These are phyloP conservation scores for Pyrrhia umbra DNA, from an alignment of 2,888 invertebrate species.

Conservation along the genomic window DNA sequence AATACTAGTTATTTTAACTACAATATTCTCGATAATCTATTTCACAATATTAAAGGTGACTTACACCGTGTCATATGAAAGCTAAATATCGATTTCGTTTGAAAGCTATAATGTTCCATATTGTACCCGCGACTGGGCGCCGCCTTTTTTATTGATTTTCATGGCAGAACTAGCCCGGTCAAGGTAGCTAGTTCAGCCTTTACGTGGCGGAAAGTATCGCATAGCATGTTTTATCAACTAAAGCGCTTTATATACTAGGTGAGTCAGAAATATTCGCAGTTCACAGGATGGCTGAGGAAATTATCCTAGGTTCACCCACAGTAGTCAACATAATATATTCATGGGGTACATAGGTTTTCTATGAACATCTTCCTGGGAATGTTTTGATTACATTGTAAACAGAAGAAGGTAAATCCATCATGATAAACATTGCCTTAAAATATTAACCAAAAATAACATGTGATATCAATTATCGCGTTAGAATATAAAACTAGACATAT, in stretches of 20 bases:
- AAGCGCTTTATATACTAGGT: constrained; percentile 40
- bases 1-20: too few relatives aligned
- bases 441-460: constrained; percentile 23
- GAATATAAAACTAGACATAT: neutral
- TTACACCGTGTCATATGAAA: constrained; percentile 15
- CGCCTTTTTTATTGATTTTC: constrained; percentile 65
- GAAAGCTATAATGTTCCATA: constrained; percentile 32
- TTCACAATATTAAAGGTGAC: neutral
- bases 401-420: constrained; percentile 40
- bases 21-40: neutral
- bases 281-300: constrained; percentile 21
- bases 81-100: constrained; percentile 30
- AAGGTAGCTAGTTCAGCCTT: constrained; percentile 52
- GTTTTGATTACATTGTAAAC: constrained; percentile 30
- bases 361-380: constrained; percentile 25
- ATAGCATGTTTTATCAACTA: constrained; percentile 27
- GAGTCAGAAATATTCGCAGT: constrained; percentile 40
- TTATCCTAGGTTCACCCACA: constrained; percentile 48
- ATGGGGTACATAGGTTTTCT: constrained; percentile 39
- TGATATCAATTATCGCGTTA: neutral
- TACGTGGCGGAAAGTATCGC: constrained; percentile 2
- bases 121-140: constrained; percentile 28
- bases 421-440: constrained; percentile 31
- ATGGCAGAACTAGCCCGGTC: constrained; percentile 57
- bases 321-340: constrained; percentile 23